Evolutionary conservation across 1,140 invertebrate species (phyloP).

Genomic region (Zaprionus nigranus): DNA sequence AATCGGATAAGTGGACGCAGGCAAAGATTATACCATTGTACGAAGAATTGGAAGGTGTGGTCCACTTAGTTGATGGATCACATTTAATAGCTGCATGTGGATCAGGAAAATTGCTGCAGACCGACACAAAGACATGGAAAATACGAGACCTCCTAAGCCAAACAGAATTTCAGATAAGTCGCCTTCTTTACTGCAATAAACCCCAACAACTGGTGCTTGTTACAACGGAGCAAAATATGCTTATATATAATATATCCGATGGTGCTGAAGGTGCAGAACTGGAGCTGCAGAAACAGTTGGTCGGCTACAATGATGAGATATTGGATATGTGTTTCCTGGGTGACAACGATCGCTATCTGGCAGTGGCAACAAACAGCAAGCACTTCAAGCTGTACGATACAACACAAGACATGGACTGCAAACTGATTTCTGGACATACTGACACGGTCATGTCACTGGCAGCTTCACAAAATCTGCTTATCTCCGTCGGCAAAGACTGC

Average conservation of each 20-base stretch:
- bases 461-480: slow-evolving; percentile 88
- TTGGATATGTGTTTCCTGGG: slow-evolving; percentile 93
- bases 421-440: slow-evolving; percentile 93
- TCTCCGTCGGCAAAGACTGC: slow-evolving; percentile 95
- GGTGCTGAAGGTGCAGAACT: slow-evolving; percentile 86
- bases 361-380: slow-evolving; percentile 94
- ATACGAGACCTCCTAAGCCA: slow-evolving; percentile 49
- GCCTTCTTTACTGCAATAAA: slow-evolving; percentile 87
- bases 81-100: slow-evolving; percentile 60
- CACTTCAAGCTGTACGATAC: slow-evolving; percentile 94
- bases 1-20: slow-evolving; percentile 83
- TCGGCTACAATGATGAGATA: slow-evolving; percentile 96
- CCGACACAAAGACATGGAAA: slow-evolving; percentile 57
- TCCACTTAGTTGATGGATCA: slow-evolving; percentile 29
- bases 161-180: slow-evolving; percentile 60
- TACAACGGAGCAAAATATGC: slow-evolving; percentile 94
- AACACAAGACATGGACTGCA: slow-evolving; percentile 90
- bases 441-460: slow-evolving; percentile 93
- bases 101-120: slow-evolving; percentile 58
- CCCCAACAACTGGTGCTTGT: slow-evolving; percentile 89
- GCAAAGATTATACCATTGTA: slow-evolving; percentile 92
- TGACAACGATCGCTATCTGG: slow-evolving; percentile 89
- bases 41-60: slow-evolving; percentile 90
- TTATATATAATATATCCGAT: slow-evolving; percentile 87
- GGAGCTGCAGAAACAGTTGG: slow-evolving; percentile 91